Conservation (phyloP, 1,140 invertebrate genomes). For the Nephila pilipes region DNA sequence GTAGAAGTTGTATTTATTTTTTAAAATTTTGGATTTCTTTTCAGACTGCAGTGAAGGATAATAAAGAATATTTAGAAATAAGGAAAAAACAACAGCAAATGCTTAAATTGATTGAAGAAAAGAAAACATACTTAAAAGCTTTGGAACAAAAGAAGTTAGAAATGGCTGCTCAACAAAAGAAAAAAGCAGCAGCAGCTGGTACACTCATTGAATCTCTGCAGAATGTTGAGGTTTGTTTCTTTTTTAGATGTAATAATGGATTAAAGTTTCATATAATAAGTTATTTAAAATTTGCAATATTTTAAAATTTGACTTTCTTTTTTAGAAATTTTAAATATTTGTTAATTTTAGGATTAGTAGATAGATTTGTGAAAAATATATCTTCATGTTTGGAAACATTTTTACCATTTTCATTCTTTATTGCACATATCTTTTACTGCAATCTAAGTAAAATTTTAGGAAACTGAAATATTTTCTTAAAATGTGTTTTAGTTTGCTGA, state of each 20-base stretch:
- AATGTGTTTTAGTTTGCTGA: no score
- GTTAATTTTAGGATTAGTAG: no score
- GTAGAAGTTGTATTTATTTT: background rate
- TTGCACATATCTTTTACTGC: no score
- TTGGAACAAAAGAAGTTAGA: constrained; percentile 44
- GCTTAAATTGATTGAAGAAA: constrained; percentile 52
- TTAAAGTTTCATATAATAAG: background rate
- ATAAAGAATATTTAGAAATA: constrained; percentile 29
- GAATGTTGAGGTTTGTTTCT: constrained; percentile 20
- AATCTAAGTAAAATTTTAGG: no score
- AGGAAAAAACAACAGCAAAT: constrained; percentile 17
- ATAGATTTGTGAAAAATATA: no score
- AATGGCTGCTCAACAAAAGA: constrained; percentile 53
- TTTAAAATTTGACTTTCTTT: background rate
- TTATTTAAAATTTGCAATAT: background rate
- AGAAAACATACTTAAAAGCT: constrained; percentile 24
- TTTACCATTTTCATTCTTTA: no score
- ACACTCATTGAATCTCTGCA: background rate
- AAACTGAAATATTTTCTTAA: no score
- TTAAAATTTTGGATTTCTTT: background rate
- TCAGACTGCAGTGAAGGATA: background rate
- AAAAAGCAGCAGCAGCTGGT: background rate
- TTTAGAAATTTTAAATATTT: background rate
- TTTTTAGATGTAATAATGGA: background rate
- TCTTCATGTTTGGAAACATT: no score